Percentiles rank a stretch among this genome's conserved stretches.
phyloP scores from a whole-genome alignment of 1,140 invertebrate species.

The Drosophila ogumai region DNA sequence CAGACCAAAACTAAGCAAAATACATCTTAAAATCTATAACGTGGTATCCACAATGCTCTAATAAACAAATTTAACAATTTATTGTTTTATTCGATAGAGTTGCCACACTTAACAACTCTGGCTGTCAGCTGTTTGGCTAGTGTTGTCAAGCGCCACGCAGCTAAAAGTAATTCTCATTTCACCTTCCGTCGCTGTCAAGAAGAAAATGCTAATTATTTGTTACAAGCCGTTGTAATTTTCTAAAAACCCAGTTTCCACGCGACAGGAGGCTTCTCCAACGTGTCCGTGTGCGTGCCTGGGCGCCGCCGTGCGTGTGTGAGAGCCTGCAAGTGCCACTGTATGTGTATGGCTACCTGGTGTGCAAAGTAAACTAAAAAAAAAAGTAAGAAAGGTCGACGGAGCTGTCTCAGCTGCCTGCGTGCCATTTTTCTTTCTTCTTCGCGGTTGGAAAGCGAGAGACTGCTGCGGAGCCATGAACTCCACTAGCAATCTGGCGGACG shows the following conservation, averaged over 20 bases:
- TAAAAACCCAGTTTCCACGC: conserved; percentile 1
- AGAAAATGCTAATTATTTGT: conserved; percentile 23
- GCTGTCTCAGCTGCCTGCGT: conserved; percentile 62
- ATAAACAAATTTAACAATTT: background rate
- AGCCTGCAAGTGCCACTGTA: conserved; percentile 11
- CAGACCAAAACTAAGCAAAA: background rate
- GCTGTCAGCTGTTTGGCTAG: conserved; percentile 35
- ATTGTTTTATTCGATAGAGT: background rate
- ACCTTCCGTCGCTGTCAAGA: conserved; percentile 15
- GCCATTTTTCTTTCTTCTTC: conserved; percentile 51
- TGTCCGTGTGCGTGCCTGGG: conserved; percentile 8
- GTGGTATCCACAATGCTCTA: no score
- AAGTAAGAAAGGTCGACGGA: conserved; percentile 34
- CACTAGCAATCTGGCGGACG: conserved; percentile 72
- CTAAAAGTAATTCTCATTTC: conserved; percentile 50
- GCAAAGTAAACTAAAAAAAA: conserved; percentile 8
- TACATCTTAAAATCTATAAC: no score
- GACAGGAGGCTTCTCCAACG: conserved; percentile 9
- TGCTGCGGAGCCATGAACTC: conserved; percentile 56
- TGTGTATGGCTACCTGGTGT: conserved; percentile 20
- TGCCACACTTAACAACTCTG: conserved; percentile 3
- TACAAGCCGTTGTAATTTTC: conserved; percentile 3
- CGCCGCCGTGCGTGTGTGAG: conserved; percentile 6
- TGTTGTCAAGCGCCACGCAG: conserved; percentile 36
- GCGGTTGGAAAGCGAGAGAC: conserved; percentile 4